Percentiles rank a stretch among this genome's conserved stretches.
Conservation (phyloP, 1,140 invertebrate species). For the Bombus soroeensis region DNA sequence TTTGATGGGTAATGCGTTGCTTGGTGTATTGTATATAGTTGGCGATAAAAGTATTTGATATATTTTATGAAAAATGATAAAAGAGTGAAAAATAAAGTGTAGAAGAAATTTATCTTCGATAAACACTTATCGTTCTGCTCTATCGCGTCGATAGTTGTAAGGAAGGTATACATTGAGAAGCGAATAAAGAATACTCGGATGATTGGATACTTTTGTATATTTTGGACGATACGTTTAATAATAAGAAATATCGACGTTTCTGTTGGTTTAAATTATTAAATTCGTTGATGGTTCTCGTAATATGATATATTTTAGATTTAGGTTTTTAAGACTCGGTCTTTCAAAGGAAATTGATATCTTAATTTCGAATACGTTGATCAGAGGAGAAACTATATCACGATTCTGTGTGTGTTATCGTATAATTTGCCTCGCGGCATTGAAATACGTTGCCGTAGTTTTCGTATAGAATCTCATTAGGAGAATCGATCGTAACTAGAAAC, state of each 20-base stretch:
- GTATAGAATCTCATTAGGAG: conserved; percentile 10
- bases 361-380: neutral
- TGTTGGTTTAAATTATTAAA: neutral
- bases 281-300: no score
- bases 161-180: no score
- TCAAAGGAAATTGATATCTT: neutral
- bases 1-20: neutral
- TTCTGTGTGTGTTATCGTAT: neutral
- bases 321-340: neutral
- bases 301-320: no score
- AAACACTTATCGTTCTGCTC: neutral
- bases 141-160: no score
- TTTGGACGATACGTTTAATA: neutral
- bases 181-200: neutral
- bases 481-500: conserved; percentile 20
- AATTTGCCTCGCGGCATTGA: conserved; percentile 7
- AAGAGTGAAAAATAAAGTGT: neutral
- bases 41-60: neutral
- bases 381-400: neutral
- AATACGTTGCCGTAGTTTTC: conserved; percentile 7
- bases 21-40: neutral
- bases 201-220: neutral
- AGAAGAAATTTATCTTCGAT: neutral
- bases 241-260: no score
- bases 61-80: no score